These are phyloP conservation scores for Apodemia duryi DNA, from an alignment of 2,888 invertebrate genomes.

Conservation along the genomic window DNA sequence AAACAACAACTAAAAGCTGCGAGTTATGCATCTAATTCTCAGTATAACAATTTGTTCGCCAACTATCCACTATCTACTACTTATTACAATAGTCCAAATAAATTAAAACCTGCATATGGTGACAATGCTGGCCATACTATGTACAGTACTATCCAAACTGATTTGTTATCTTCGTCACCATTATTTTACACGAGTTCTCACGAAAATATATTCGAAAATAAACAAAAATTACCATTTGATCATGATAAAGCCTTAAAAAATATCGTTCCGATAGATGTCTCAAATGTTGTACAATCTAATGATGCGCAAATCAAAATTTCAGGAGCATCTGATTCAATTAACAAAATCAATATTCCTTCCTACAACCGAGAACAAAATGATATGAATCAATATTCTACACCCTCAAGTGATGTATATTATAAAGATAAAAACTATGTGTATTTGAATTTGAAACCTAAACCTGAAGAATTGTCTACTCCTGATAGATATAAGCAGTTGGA, in stretches of 20 bases:
- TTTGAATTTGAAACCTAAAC: constrained; percentile 57
- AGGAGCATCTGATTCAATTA: constrained; percentile 39
- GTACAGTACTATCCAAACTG: constrained; percentile 46
- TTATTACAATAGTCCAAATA: constrained; percentile 39
- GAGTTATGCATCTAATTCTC: constrained; percentile 40
- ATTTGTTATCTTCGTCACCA: constrained; percentile 58
- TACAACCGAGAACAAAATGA: constrained; percentile 55
- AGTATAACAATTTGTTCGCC: constrained; percentile 35
- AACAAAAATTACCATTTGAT: constrained; percentile 62
- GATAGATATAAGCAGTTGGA: constrained; percentile 51
- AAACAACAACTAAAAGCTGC: constrained; percentile 53
- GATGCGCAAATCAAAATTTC: constrained; percentile 45
- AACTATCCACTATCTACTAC: constrained; percentile 34
- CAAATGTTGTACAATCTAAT: constrained; percentile 60
- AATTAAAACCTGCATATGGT: constrained; percentile 51
- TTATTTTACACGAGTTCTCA: constrained; percentile 48
- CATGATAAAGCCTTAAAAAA: constrained; percentile 72
- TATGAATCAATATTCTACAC: constrained; percentile 52
- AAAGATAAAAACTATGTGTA: constrained; percentile 66
- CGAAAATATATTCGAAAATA: constrained; percentile 48
- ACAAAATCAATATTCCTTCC: constrained; percentile 42
- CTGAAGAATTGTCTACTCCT: constrained; percentile 44
- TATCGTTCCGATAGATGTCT: constrained; percentile 69
- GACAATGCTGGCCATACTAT: constrained; percentile 42
- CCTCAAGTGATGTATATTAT: constrained; percentile 59